Evolutionary conservation across 1,140 invertebrate species (phyloP).

Genomic region (Pseudomyrmex pallidus): DNA sequence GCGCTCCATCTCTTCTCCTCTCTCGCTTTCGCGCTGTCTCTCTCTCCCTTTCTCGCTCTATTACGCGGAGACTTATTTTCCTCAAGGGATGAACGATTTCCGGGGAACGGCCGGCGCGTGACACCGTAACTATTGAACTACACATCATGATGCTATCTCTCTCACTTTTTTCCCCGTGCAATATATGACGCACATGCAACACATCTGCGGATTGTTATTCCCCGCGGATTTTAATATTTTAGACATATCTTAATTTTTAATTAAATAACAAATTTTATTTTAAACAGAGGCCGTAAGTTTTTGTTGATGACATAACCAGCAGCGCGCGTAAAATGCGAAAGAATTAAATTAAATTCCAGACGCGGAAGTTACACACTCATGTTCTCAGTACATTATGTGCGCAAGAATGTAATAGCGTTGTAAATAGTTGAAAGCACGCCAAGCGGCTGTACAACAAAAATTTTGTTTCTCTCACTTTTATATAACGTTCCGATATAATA

Average conservation of each 20-base stretch:
- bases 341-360: conserved; percentile 55
- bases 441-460: conserved; percentile 17
- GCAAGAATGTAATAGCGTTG: conserved; percentile 47
- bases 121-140: conserved; percentile 37
- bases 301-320: neutral
- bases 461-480: conserved; percentile 25
- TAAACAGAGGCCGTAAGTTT: neutral
- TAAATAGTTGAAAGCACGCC: conserved; percentile 39
- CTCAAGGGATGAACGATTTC: conserved; percentile 62
- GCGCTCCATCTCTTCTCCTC: neutral
- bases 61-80: conserved; percentile 65
- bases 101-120: conserved; percentile 54
- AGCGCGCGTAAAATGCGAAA: conserved; percentile 3
- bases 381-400: conserved; percentile 2
- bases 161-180: neutral
- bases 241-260: neutral
- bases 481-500: conserved; percentile 8
- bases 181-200: neutral
- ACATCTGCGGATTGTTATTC: neutral
- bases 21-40: neutral
- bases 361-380: neutral
- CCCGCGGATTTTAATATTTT: no score
- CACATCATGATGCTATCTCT: neutral
- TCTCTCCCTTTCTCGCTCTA: neutral
- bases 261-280: neutral